Base-by-base conservation (phyloP, 1,140 invertebrate species). In the Euura saliciscinereae region DNA sequence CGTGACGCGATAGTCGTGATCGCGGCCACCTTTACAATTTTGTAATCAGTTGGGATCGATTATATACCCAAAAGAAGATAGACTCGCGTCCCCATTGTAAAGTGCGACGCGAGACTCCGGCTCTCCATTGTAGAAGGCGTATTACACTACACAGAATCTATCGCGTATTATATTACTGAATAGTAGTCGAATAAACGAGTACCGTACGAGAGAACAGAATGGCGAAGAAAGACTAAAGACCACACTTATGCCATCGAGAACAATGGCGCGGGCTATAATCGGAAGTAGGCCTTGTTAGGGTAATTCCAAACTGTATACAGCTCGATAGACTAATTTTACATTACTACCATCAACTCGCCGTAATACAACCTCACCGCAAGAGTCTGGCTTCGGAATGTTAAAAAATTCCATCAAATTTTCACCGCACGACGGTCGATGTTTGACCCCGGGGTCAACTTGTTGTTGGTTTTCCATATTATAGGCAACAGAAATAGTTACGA, bases 221-320 rank as follows among this genome's bases (percentile, higher is more conserved):
- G 72, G 75, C 68, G 65, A 66, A 68, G 70, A 59, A 73, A 76
- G 66, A 73, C 72, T 73, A 71, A 79, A 78, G 74, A 73, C 68
- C 70, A 69, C 75, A 73, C 65, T 75, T 73, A 71, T 45, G 76
- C 66, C 73, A 71, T 13, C 59, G 74, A 70, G 76, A 80, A 80
- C 79, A 80, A 80, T 80, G 70, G 65, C 46, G 65, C 72, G 80
- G 77, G 69, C 79, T 81, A 78, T 80, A 84, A 84, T 84, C 83
- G 82, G 83, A 85, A 85, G 83, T 84, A 79, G 83, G 82, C 82
- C 82, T 85, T 83, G 83, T 85, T 84, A 85, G 82, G 75, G 80
- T 84, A 84, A 84, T 81, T 80, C 81, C 82, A 84, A 85, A 85
- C 83, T 84, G 82, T 83, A 85, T 79, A 59, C 51, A 83, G 75